Percentiles rank a stretch among this genome's conserved stretches.
These are phyloP conservation scores for Electrona antarctica DNA, from an alignment of 2,113 vertebrate species.

Conservation along the genomic window DNA sequence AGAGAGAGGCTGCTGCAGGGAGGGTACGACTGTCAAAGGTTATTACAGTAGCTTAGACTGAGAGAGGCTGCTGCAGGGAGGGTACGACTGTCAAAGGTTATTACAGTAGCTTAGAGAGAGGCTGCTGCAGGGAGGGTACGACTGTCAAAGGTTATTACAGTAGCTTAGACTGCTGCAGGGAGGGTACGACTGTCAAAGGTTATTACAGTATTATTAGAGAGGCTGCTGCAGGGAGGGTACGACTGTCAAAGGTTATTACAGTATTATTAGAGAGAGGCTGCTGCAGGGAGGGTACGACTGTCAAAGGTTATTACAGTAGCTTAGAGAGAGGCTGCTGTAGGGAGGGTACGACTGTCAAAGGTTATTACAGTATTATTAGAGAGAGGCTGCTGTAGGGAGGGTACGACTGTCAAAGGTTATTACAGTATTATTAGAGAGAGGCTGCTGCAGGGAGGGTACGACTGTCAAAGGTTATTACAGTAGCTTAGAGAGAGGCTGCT, in stretches of 20 bases:
- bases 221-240: conserved; percentile 88
- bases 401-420: conserved; percentile 69
- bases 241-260: conserved; percentile 17
- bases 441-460: conserved; percentile 89
- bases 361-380: conserved; percentile 28
- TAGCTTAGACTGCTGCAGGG: conserved; percentile 82
- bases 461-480: background rate
- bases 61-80: conserved; percentile 85
- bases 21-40: conserved; percentile 74
- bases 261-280: conserved; percentile 74
- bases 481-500: conserved; percentile 80
- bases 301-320: too few relatives aligned
- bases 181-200: conserved; percentile 74
- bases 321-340: conserved; percentile 83
- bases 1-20: conserved; percentile 86
- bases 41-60: conserved; percentile 28
- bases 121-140: conserved; percentile 89
- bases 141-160: background rate
- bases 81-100: conserved; percentile 71
- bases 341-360: conserved; percentile 80
- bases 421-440: conserved; percentile 62
- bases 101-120: conserved; percentile 63
- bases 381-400: conserved; percentile 86
- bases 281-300: conserved; percentile 86
- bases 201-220: conserved; percentile 52